Percentiles rank a stretch among this genome's conserved stretches.
These are phyloP conservation scores for Phoeniculus purpureus DNA, from an alignment of 2,797 vertebrate genomes.

Conservation along the genomic window DNA sequence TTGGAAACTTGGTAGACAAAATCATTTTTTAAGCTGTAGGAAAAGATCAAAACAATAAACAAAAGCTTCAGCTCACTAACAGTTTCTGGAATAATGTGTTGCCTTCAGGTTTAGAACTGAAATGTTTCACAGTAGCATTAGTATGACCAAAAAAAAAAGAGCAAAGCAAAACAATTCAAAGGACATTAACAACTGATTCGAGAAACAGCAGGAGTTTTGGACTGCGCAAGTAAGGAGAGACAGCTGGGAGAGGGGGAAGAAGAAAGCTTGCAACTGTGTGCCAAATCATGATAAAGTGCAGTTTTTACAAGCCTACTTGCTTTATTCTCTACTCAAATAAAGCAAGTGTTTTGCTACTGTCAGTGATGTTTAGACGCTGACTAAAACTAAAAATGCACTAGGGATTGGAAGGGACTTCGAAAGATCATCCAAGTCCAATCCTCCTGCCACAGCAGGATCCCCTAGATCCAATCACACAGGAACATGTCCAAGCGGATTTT, in stretches of 20 bases:
- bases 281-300: neutral
- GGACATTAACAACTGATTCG: slow-evolving; percentile 24
- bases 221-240: slow-evolving; percentile 20
- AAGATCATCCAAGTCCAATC: too few species aligned
- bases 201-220: slow-evolving; percentile 1
- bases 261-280: neutral
- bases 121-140: slow-evolving; percentile 1
- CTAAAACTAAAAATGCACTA: neutral
- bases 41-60: neutral
- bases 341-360: neutral
- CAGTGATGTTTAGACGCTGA: neutral
- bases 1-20: neutral
- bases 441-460: too few species aligned
- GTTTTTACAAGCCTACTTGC: slow-evolving; percentile 32
- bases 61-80: neutral
- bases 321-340: slow-evolving; percentile 32
- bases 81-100: neutral
- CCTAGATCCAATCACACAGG: too few species aligned
- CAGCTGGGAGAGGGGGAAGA: neutral
- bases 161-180: slow-evolving; percentile 36
- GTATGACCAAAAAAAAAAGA: neutral
- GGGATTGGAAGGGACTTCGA: too few species aligned
- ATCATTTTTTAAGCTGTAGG: neutral
- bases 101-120: slow-evolving; percentile 10
- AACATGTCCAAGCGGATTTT: too few species aligned